Conservation (phyloP, 2,113 vertebrate genomes). For the Microtus montanus region DNA sequence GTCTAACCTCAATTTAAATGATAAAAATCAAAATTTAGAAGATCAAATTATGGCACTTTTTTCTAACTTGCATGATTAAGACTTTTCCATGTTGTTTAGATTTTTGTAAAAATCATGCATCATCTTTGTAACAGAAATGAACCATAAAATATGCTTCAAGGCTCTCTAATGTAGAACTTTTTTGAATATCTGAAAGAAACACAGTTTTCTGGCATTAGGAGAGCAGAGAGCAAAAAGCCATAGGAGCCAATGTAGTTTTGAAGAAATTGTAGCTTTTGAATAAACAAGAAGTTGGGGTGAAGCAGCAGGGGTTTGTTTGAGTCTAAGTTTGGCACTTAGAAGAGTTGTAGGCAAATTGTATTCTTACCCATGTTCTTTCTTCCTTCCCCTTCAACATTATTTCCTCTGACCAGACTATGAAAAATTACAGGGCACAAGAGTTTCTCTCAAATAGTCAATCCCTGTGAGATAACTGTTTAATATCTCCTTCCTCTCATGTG, state of each 20-base stretch:
- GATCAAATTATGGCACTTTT: background rate
- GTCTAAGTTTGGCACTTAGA: background rate
- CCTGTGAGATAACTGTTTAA: background rate
- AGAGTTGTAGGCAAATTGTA: background rate
- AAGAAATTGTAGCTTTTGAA: background rate
- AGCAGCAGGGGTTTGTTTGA: background rate
- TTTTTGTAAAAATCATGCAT: background rate
- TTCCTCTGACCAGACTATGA: background rate
- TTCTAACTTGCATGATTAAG: background rate
- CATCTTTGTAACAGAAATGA: background rate
- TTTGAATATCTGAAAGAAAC: background rate
- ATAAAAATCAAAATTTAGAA: background rate
- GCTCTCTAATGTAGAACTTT: background rate
- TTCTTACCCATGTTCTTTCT: background rate
- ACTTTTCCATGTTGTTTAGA: background rate
- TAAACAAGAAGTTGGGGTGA: background rate
- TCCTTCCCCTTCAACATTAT: background rate
- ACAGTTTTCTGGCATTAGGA: background rate
- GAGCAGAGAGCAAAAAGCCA: slow-evolving; percentile 22
- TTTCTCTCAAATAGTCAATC: background rate
- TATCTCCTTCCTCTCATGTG: background rate
- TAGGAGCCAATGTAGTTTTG: background rate
- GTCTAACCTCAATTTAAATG: background rate
- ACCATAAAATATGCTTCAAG: background rate
- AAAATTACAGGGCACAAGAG: background rate